Base-by-base conservation (phyloP, 2,888 invertebrate species). In the Apotomis betuletana region DNA sequence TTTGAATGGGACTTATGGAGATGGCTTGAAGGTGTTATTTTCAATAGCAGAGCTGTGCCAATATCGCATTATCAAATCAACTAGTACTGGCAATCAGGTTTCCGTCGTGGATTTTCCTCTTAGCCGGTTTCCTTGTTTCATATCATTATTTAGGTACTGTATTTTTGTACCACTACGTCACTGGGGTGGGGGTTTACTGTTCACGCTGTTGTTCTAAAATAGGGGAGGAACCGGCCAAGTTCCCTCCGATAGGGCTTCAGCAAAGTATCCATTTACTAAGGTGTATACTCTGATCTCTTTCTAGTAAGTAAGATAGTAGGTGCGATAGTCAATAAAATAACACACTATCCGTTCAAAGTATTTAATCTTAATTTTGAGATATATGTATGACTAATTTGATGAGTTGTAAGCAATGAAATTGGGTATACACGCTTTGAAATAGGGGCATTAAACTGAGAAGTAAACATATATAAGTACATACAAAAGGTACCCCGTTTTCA, bases 31-130 rank as follows among this genome's bases (percentile, higher is more conserved):
- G 58, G 15, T 62, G 12, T 12, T 6, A 52, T 58, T 63, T 72
- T 9, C 62, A 59, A 54, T 9, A n/a, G 12, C 62, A 58, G 10
- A 8, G 13, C 12, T 9, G 27, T 10, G 51, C 6, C n/a, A 57
- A 67, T 72, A 63, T 52, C 36, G 44, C 67, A 51, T 57, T 71
- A 52, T 59, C 58, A 68, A 59, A 4, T 49, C 46, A 52, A 62
- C 36, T 27, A 15, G 41, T 36, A 52, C 57, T 58, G 15, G 46
- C 57, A 15, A 70, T 74, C 70, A 68, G 61, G 71, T 74, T 74
- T 75, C 44, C 64, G 58, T 75, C 73, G 77, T 76, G 84, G 83
- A 80, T 83, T 84, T 83, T 77, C 82, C 82, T 70, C 65, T 49
- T 60, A 79, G 78, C 80, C 79, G 79, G 81, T 82, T 83, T 78